Evolutionary conservation across 2,797 vertebrate species (phyloP).

Genomic region (Tolypeutes matacus): DNA sequence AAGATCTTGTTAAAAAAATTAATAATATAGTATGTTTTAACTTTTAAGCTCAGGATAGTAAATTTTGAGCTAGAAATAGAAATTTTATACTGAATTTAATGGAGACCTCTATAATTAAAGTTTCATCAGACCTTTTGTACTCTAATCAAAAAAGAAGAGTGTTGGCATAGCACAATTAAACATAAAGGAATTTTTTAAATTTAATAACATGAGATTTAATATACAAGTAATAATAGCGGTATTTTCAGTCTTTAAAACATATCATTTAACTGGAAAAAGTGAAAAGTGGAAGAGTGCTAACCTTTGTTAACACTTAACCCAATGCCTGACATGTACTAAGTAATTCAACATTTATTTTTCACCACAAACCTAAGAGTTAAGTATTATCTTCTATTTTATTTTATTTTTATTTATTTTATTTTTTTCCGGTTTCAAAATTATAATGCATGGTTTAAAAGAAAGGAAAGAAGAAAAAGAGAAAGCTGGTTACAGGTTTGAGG

Average conservation of each 20-base stretch:
- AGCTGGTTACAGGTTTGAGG: too few relatives aligned
- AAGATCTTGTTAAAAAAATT: constrained; percentile 44
- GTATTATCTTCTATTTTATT: constrained; percentile 22
- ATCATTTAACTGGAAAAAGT: background rate
- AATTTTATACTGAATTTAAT: constrained; percentile 50
- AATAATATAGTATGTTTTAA: constrained; percentile 4
- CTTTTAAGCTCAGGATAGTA: constrained; percentile 14
- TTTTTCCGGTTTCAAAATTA: too few relatives aligned
- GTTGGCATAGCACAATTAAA: background rate
- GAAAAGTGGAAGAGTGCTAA: background rate
- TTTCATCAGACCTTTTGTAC: background rate
- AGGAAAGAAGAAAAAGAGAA: too few relatives aligned
- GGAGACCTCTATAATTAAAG: constrained; percentile 15
- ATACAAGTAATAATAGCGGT: background rate
- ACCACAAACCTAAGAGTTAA: constrained; percentile 36
- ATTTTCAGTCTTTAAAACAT: constrained; percentile 36
- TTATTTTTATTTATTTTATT: too few relatives aligned
- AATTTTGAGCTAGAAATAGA: constrained; percentile 37
- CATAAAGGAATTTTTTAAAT: constrained; percentile 10
- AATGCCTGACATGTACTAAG: too few relatives aligned
- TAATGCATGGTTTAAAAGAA: too few relatives aligned
- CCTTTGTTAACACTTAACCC: background rate
- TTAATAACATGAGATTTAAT: constrained; percentile 32
- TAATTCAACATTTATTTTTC: background rate
- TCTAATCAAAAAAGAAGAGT: background rate